phyloP scores from a whole-genome alignment of 2,797 vertebrate species.

The Amblyopsis hoosieri region DNA sequence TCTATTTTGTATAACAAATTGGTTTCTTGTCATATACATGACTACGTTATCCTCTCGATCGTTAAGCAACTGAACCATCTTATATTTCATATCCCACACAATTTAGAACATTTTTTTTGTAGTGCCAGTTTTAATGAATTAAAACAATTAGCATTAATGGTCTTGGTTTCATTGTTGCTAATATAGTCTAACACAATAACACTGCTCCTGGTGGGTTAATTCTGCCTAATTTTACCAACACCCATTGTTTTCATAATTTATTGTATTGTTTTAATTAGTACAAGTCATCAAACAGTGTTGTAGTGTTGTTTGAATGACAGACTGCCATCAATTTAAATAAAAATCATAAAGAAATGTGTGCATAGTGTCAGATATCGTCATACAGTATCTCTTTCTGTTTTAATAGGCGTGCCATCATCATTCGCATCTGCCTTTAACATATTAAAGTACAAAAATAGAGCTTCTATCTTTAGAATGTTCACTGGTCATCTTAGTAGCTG shows the following conservation, averaged over 20 bases:
- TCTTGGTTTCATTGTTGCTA: conserved; percentile 9
- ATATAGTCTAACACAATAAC: not conserved
- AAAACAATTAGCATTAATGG: not conserved
- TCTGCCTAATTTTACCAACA: no score
- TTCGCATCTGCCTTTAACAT: conserved; percentile 73
- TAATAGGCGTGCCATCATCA: conserved; percentile 44
- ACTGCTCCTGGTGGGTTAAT: no score
- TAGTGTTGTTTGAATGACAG: no score
- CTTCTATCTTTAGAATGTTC: conserved; percentile 72
- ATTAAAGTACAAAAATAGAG: conserved; percentile 67
- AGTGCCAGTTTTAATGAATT: not conserved
- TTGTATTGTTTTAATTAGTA: no score
- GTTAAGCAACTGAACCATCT: conserved; percentile 41
- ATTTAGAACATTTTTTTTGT: conserved; percentile 1
- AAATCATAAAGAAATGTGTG: no score
- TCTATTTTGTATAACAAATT: conserved; percentile 46
- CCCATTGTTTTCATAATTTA: no score
- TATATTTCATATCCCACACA: no score
- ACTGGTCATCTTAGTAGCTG: conserved; percentile 62
- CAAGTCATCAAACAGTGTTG: no score
- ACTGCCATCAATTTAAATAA: no score
- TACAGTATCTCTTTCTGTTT: not conserved
- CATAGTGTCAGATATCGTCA: no score
- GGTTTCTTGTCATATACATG: conserved; percentile 61
- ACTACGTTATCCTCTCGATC: conserved; percentile 50